Evolutionary conservation across 2,113 vertebrate genomes (phyloP).

Genomic region (Capra hircus): DNA sequence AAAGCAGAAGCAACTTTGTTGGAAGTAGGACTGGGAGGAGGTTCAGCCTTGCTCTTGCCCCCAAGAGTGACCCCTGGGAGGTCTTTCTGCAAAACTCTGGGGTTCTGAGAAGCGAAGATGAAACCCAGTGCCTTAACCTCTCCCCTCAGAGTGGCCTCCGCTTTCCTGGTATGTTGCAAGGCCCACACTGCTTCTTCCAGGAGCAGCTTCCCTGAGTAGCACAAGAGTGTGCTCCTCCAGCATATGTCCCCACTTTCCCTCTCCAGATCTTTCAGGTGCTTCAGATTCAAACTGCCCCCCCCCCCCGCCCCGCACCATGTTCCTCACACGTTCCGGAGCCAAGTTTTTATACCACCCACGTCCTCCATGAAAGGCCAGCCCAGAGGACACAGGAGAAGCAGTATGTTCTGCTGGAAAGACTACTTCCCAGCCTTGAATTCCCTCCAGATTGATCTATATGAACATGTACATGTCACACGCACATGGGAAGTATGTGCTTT

Average conservation of each 20-base stretch:
- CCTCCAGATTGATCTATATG: not conserved
- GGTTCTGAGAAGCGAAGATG: not conserved
- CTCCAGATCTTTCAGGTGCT: not conserved
- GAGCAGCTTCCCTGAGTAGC: not conserved
- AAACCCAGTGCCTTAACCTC: not conserved
- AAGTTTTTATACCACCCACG: not conserved
- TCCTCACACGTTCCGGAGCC: not conserved
- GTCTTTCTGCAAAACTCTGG: not conserved
- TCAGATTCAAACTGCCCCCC: not conserved
- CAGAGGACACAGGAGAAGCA: not conserved
- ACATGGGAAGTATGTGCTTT: fast-evolving
- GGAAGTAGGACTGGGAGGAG: not conserved
- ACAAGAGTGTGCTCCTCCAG: not conserved
- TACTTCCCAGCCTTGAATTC: not conserved
- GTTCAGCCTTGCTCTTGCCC: not conserved
- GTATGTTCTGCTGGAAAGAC: not conserved
- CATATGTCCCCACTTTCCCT: not conserved
- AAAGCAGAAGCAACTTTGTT: not conserved
- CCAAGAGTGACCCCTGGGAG: not conserved
- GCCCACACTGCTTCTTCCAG: not conserved
- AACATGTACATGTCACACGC: not conserved
- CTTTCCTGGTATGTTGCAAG: not conserved
- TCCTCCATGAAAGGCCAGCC: not conserved
- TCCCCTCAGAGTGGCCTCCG: no score
- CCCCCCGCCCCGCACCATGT: not conserved